Evolutionary conservation across 1,140 invertebrate genomes (phyloP).

Genomic region (Caenorhabditis remanei): DNA sequence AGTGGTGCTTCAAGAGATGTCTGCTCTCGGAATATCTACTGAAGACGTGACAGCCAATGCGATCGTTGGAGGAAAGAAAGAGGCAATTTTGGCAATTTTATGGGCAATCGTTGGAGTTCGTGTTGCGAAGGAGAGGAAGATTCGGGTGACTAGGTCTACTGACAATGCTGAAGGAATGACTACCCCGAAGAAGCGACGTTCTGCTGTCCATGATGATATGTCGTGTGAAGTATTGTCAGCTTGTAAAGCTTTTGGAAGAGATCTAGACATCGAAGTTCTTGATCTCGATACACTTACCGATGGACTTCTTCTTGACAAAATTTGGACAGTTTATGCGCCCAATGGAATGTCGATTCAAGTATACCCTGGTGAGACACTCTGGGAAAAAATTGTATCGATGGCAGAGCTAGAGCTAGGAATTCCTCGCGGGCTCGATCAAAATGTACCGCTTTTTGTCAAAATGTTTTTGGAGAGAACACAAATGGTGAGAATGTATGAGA

Average conservation of each 20-base stretch:
- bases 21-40: neutral
- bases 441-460: neutral
- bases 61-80: conserved; percentile 30
- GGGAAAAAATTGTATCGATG: neutral
- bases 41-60: neutral
- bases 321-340: neutral
- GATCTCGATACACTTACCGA: neutral
- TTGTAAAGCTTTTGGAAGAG: neutral
- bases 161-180: neutral
- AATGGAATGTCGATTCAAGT: neutral
- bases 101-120: conserved; percentile 18
- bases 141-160: no score
- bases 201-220: conserved; percentile 30
- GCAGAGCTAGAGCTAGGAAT: neutral
- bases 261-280: neutral
- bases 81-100: neutral
- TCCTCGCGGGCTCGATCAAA: conserved; percentile 7
- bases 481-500: neutral
- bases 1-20: conserved; percentile 7
- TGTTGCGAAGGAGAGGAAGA: neutral
- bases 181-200: neutral
- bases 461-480: neutral
- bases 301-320: neutral
- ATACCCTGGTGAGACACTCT: neutral
- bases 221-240: neutral